These are phyloP conservation scores for Thereva nobilitata DNA, from an alignment of 2,888 invertebrate species.

Conservation along the genomic window DNA sequence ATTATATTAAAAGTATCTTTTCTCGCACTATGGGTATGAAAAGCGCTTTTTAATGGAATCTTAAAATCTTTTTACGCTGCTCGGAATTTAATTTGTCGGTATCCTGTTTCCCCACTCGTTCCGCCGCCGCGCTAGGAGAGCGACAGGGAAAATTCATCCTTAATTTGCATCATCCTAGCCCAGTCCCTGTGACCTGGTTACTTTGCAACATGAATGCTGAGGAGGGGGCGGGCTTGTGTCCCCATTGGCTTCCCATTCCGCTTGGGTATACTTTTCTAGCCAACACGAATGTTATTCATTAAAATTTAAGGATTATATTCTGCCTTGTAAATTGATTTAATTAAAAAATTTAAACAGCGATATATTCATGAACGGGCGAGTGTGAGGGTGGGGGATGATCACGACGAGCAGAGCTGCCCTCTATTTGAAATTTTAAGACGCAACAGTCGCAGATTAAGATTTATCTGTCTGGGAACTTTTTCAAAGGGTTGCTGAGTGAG, in stretches of 20 bases:
- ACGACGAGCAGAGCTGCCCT: too few relatives aligned
- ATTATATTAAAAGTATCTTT: conserved; percentile 7
- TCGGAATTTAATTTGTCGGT: conserved; percentile 23
- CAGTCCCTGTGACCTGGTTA: not conserved
- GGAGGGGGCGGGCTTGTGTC: not conserved
- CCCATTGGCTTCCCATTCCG: conserved; percentile 10
- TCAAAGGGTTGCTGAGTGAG: too few relatives aligned
- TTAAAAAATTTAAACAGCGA: conserved; percentile 3
- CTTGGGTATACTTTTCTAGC: not conserved
- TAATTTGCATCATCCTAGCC: conserved; percentile 14
- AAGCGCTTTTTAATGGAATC: conserved; percentile 17
- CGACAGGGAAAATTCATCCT: not conserved
- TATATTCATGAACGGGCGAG: too few relatives aligned
- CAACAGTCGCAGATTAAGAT: too few relatives aligned
- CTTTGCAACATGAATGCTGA: too few relatives aligned
- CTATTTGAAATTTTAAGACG: too few relatives aligned
- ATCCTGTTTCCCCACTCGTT: not conserved
- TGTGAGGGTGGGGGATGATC: too few relatives aligned
- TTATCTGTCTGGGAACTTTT: too few relatives aligned
- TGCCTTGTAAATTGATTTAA: conserved; percentile 19
- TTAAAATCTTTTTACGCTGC: conserved; percentile 14
- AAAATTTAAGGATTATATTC: conserved; percentile 10
- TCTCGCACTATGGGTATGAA: conserved; percentile 4
- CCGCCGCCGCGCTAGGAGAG: not conserved
- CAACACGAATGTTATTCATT: conserved; percentile 1